A percentile compares a stretch with the other conserved stretches of the same genome.
Evolutionary conservation across 2,888 invertebrate genomes (phyloP).

Genomic region (Lycophotia porphyrea): DNA sequence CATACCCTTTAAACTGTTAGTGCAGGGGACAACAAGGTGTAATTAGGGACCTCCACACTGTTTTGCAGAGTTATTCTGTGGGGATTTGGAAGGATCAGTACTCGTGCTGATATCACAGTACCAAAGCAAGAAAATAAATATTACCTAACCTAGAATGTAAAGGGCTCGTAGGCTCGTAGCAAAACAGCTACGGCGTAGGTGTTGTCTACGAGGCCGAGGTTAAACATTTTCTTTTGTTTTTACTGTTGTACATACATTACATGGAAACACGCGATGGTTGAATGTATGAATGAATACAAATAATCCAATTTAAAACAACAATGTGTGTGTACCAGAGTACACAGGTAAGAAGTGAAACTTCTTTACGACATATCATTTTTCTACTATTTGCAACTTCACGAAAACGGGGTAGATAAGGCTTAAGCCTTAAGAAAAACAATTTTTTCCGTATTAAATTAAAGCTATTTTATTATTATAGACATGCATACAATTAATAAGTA

Average conservation of each 20-base stretch:
- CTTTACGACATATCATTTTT: no score
- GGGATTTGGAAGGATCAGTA: no score
- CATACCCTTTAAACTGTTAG: no score
- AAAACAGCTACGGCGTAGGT: conserved; percentile 23
- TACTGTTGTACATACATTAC: not conserved
- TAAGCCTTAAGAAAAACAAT: no score
- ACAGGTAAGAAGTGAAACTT: no score
- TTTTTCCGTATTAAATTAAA: no score
- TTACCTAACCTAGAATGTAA: not conserved
- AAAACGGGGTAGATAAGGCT: no score
- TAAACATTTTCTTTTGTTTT: not conserved
- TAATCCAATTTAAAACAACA: not conserved
- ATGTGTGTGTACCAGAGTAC: no score
- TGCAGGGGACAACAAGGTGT: not conserved
- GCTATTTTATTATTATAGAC: no score
- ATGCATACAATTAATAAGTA: no score
- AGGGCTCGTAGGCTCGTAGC: conserved; percentile 27
- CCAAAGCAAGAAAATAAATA: not conserved
- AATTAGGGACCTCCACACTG: not conserved
- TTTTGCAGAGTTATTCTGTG: not conserved
- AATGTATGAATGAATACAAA: not conserved
- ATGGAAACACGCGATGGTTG: not conserved
- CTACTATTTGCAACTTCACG: no score
- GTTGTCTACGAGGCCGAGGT: conserved; percentile 15
- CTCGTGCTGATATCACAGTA: not conserved